A percentile compares a stretch with the other conserved stretches of the same genome.
Evolutionary conservation across 2,888 invertebrate genomes (phyloP).

Genomic region (Microchrysa polita): DNA sequence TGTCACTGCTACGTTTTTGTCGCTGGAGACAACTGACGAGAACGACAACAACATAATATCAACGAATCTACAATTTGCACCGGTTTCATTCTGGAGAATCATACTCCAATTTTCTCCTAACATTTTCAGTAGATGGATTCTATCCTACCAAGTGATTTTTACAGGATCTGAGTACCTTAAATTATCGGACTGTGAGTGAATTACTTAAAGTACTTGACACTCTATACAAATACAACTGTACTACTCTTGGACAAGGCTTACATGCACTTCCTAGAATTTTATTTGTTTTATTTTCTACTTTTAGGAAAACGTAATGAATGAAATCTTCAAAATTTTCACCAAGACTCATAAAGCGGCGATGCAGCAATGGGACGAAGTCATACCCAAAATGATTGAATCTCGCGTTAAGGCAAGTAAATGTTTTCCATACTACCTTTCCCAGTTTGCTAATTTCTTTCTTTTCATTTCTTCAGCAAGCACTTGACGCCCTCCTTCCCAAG

Average conservation of each 20-base stretch:
- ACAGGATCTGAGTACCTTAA: too few relatives aligned
- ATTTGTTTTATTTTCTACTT: conserved; percentile 36
- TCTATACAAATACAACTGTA: too few relatives aligned
- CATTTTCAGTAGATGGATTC: too few relatives aligned
- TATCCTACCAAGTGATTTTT: too few relatives aligned
- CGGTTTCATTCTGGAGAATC: too few relatives aligned
- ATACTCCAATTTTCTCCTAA: too few relatives aligned
- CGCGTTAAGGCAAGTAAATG: conserved; percentile 55
- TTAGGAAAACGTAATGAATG: conserved; percentile 40
- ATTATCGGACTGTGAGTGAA: too few relatives aligned
- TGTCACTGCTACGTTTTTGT: too few relatives aligned
- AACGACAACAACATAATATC: too few relatives aligned
- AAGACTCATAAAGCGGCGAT: conserved; percentile 54
- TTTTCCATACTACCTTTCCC: conserved; percentile 47
- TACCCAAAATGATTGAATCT: conserved; percentile 56
- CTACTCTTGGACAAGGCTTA: conserved; percentile 2
- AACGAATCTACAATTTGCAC: too few relatives aligned
- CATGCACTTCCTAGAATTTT: conserved; percentile 31
- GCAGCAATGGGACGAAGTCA: conserved; percentile 55
- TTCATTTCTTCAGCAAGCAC: conserved; percentile 56
- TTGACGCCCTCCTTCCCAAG: conserved; percentile 66
- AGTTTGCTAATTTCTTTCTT: background rate
- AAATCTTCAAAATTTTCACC: conserved; percentile 53
- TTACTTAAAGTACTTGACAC: too few relatives aligned
- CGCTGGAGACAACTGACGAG: too few relatives aligned